Evolutionary conservation across 2,797 vertebrate genomes (phyloP).

Genomic region (Parambassis ranga): DNA sequence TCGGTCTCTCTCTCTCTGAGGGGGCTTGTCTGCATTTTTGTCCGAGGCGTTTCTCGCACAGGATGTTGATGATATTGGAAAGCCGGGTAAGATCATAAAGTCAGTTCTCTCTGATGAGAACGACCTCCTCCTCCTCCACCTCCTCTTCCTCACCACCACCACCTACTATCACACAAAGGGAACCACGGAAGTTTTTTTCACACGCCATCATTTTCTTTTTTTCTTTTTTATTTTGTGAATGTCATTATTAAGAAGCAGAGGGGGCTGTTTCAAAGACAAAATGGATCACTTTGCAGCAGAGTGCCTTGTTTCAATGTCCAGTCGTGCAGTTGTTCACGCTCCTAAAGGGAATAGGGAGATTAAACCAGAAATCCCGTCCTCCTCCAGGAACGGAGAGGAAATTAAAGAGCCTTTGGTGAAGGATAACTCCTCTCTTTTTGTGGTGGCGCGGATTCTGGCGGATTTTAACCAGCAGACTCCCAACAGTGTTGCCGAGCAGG

Average conservation of each 20-base stretch:
- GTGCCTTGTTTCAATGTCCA: slow-evolving; percentile 99
- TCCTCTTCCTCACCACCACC: slow-evolving; percentile 42
- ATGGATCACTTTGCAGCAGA: slow-evolving; percentile 99
- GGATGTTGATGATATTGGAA: slow-evolving; percentile 81
- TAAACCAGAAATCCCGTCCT: slow-evolving; percentile 78
- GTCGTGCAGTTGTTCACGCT: slow-evolving; percentile 90
- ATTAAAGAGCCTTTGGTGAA: slow-evolving; percentile 83
- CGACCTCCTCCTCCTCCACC: slow-evolving; percentile 66
- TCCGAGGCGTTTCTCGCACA: slow-evolving; percentile 72
- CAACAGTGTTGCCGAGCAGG: slow-evolving; percentile 78
- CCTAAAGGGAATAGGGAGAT: slow-evolving; percentile 84
- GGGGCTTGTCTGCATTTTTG: slow-evolving; percentile 48
- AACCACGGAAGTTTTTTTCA: slow-evolving; percentile 65
- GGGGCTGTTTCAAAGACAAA: slow-evolving; percentile 76
- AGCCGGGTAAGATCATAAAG: slow-evolving; percentile 82
- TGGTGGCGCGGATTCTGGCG: slow-evolving; percentile 95
- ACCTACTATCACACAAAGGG: slow-evolving; percentile 79
- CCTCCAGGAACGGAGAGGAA: slow-evolving; percentile 82
- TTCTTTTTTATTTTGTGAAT: slow-evolving; percentile 64
- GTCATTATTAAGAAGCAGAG: slow-evolving; percentile 73
- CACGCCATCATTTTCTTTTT: slow-evolving; percentile 56
- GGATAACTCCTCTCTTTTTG: slow-evolving; percentile 92
- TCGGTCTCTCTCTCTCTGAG: not conserved
- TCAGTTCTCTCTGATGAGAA: slow-evolving; percentile 80
- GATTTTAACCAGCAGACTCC: slow-evolving; percentile 96